These are phyloP conservation scores for Pseudopodoces humilis DNA, from an alignment of 2,113 vertebrate genomes.

Conservation along the genomic window DNA sequence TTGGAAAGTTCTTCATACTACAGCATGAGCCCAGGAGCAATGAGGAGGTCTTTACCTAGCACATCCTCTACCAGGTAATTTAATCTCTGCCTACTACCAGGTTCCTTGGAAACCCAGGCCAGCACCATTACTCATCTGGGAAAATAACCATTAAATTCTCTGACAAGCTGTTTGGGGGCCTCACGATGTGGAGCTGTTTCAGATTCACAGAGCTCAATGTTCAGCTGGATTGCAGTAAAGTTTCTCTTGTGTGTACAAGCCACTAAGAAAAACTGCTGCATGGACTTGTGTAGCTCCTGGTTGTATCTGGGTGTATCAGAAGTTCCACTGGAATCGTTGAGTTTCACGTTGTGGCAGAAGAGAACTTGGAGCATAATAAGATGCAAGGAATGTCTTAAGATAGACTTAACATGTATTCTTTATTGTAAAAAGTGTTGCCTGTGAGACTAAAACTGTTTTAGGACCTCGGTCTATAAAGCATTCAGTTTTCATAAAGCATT, in stretches of 20 bases:
- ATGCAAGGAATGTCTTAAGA: not conserved
- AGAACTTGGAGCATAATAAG: not conserved
- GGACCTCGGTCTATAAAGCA: not conserved
- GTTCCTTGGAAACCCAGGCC: constrained; percentile 38
- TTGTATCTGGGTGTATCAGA: not conserved
- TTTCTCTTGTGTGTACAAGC: not conserved
- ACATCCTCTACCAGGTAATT: constrained; percentile 91
- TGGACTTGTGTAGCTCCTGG: not conserved
- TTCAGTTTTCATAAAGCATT: not conserved
- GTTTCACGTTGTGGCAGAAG: not conserved
- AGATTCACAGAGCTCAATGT: not conserved
- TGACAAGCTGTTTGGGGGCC: constrained; percentile 35
- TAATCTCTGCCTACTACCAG: not conserved
- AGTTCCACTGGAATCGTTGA: not conserved
- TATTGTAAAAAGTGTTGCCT: not conserved
- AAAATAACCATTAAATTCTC: constrained; percentile 32
- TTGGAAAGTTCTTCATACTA: constrained; percentile 99
- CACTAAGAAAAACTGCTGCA: not conserved
- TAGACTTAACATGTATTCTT: not conserved
- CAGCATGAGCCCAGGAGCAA: constrained; percentile 98
- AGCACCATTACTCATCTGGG: constrained; percentile 21
- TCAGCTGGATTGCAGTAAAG: not conserved
- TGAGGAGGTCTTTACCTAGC: constrained; percentile 96
- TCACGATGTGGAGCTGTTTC: not conserved
- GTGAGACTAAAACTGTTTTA: not conserved